Evolutionary conservation across 2,888 invertebrate species (phyloP).

Genomic region (Catocala nupta): DNA sequence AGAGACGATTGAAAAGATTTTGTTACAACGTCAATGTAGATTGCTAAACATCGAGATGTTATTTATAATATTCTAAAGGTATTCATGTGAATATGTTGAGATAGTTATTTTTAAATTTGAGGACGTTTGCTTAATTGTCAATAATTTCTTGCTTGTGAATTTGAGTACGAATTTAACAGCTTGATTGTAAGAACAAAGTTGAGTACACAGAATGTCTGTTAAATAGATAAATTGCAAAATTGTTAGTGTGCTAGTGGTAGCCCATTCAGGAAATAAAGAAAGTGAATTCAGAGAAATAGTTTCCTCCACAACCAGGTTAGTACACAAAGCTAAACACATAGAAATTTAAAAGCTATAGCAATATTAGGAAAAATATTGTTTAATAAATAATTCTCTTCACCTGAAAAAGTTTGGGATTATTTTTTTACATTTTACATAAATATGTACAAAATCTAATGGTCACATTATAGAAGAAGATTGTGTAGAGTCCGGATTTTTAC

Average conservation of each 20-base stretch:
- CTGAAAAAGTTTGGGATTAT: constrained; percentile 76
- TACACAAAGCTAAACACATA: constrained; percentile 83
- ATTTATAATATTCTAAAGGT: too few relatives aligned
- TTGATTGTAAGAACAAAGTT: constrained; percentile 13
- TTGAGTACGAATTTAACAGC: constrained; percentile 24
- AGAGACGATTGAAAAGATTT: neutral
- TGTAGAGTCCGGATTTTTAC: constrained; percentile 66
- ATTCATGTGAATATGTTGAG: too few relatives aligned
- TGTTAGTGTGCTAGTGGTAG: constrained; percentile 17
- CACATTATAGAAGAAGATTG: constrained; percentile 39
- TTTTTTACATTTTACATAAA: constrained; percentile 49
- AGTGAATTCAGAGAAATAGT: constrained; percentile 55
- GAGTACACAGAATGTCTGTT: neutral
- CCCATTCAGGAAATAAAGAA: constrained; percentile 22
- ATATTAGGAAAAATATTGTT: constrained; percentile 48
- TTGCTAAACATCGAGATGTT: too few relatives aligned
- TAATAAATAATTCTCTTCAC: constrained; percentile 64
- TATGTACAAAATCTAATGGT: constrained; percentile 45
- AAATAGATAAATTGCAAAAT: constrained; percentile 1
- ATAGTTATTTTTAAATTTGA: too few relatives aligned
- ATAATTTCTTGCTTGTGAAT: neutral
- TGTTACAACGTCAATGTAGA: neutral
- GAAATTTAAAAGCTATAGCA: constrained; percentile 74
- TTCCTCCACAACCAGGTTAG: constrained; percentile 71
- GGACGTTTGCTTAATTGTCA: too few relatives aligned